Evolutionary conservation across 2,888 invertebrate species (phyloP).

Genomic region (Nudaria mundana): DNA sequence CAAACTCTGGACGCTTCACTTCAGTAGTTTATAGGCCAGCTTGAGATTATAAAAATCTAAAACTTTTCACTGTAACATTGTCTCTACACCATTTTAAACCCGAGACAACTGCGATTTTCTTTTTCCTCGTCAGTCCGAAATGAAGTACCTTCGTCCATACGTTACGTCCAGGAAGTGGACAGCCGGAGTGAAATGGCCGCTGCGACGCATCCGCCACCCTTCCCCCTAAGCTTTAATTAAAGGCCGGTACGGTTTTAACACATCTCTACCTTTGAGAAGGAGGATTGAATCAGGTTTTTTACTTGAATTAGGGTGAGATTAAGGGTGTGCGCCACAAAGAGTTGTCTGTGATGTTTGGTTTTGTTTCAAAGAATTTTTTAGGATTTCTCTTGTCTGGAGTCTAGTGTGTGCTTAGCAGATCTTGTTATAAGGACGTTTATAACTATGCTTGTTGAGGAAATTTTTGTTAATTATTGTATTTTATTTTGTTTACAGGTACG

Average conservation of each 20-base stretch:
- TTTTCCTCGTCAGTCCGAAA: slow-evolving; percentile 69
- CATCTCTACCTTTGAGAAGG: slow-evolving; percentile 65
- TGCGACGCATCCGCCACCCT: slow-evolving; percentile 44
- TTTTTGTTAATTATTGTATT: too few species aligned
- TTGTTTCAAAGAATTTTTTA: slow-evolving; percentile 19
- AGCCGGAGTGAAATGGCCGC: slow-evolving; percentile 61
- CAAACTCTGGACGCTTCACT: too few species aligned
- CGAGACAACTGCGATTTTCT: slow-evolving; percentile 62
- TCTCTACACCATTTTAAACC: slow-evolving; percentile 43
- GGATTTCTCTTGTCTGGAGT: slow-evolving; percentile 5
- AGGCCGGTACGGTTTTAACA: slow-evolving; percentile 75
- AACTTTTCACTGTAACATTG: slow-evolving; percentile 10
- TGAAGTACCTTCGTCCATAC: slow-evolving; percentile 72
- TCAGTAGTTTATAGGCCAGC: too few species aligned
- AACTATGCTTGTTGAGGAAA: too few species aligned
- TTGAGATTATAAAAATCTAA: too few species aligned
- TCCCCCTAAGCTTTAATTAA: slow-evolving; percentile 68
- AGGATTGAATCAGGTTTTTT: slow-evolving; percentile 45
- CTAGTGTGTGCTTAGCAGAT: slow-evolving; percentile 3
- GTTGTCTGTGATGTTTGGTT: slow-evolving; percentile 35
- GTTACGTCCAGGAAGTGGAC: slow-evolving; percentile 67
- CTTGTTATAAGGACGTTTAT: background rate
- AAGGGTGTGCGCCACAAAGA: slow-evolving; percentile 36
- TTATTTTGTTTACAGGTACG: too few species aligned
- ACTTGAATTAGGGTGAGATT: slow-evolving; percentile 32